phyloP scores from a whole-genome alignment of 2,113 vertebrate genomes.

The Austrofundulus limnaeus region DNA sequence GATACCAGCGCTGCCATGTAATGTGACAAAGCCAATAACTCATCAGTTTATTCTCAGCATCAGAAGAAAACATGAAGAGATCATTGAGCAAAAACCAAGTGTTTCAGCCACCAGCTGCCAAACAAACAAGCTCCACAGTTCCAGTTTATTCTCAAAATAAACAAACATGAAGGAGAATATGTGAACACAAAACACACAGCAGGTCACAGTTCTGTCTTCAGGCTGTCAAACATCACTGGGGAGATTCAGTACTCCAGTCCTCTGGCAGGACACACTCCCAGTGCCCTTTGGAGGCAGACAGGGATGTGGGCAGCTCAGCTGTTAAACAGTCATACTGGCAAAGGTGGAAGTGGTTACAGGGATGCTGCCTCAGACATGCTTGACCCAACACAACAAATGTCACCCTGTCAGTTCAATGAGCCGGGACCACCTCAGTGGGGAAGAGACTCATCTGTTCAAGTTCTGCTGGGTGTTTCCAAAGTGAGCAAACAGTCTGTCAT shows the following conservation, averaged over 20 bases:
- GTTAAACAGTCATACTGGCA: too few species aligned
- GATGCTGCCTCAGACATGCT: slow-evolving; percentile 28
- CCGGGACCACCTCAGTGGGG: slow-evolving; percentile 27
- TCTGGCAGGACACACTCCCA: slow-evolving; percentile 49
- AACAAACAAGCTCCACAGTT: too few species aligned
- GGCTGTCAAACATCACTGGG: slow-evolving; percentile 57
- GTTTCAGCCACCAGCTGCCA: too few species aligned
- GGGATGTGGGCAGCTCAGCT: slow-evolving; percentile 33
- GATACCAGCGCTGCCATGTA: too few species aligned
- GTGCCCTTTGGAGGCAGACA: slow-evolving; percentile 46
- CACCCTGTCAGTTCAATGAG: slow-evolving; percentile 23
- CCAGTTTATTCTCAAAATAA: too few species aligned
- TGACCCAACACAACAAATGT: slow-evolving; percentile 36
- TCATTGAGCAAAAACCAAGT: too few species aligned
- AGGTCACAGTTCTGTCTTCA: background rate
- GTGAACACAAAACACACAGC: background rate
- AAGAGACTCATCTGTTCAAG: slow-evolving; percentile 37
- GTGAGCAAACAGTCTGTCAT: too few species aligned
- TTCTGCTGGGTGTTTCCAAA: slow-evolving; percentile 12
- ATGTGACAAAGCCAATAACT: too few species aligned
- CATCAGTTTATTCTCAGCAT: too few species aligned
- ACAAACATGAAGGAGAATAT: too few species aligned
- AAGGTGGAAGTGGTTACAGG: too few species aligned
- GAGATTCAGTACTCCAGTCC: slow-evolving; percentile 71
- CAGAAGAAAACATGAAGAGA: too few species aligned